A percentile compares a stretch with the other conserved stretches of the same genome.
phyloP scores from a whole-genome alignment of 2,888 invertebrate genomes.

The Apodemia duryi region DNA sequence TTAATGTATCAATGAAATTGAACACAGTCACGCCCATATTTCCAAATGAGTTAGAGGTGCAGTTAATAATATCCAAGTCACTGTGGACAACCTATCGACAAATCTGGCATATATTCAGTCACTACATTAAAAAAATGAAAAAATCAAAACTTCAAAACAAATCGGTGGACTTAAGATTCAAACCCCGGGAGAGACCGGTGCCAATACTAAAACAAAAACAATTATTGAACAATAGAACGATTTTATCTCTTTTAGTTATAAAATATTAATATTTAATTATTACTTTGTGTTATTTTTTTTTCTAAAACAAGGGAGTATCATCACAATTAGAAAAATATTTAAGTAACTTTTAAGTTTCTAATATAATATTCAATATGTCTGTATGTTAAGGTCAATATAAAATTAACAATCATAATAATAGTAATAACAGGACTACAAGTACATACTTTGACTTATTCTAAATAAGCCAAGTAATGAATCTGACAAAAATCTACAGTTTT shows the following conservation, averaged over 20 bases:
- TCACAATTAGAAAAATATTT: too few relatives aligned
- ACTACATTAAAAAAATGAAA: neutral
- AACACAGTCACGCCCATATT: neutral
- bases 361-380: too few relatives aligned
- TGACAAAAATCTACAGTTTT: too few relatives aligned
- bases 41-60: neutral
- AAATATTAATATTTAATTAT: too few relatives aligned
- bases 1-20: neutral
- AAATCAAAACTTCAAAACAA: neutral
- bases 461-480: too few relatives aligned
- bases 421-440: too few relatives aligned
- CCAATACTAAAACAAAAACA: neutral
- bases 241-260: neutral
- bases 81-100: neutral
- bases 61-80: neutral
- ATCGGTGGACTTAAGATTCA: neutral
- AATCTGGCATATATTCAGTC: neutral
- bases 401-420: too few relatives aligned
- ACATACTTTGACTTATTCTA: too few relatives aligned
- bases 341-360: too few relatives aligned
- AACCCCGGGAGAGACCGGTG: neutral
- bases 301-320: too few relatives aligned
- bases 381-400: too few relatives aligned
- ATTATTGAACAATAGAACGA: neutral
- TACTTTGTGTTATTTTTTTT: too few relatives aligned